Conservation (phyloP, 1,140 invertebrate species). For the Sycobia sp. region DNA sequence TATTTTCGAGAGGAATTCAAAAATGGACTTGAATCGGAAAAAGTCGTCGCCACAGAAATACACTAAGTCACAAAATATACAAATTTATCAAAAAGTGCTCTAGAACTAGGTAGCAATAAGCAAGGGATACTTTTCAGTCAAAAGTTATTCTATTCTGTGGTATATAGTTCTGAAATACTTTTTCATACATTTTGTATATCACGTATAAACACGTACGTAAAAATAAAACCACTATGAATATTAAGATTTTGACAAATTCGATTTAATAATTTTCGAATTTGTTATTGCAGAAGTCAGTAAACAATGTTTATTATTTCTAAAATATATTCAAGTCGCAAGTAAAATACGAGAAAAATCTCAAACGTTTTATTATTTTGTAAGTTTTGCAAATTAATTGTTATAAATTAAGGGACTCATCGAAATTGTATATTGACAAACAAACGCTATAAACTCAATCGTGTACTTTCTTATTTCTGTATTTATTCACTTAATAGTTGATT, state of each 20-base stretch:
- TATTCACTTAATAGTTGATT: constrained; percentile 33
- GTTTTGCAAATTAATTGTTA: constrained; percentile 29
- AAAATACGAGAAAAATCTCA: constrained; percentile 17
- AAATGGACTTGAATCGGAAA: constrained; percentile 27
- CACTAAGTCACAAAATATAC: constrained; percentile 26
- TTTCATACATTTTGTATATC: no score
- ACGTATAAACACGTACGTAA: constrained; percentile 26
- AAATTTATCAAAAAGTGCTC: no score
- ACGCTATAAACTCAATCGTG: constrained; percentile 12
- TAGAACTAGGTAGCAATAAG: no score
- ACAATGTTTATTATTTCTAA: constrained; percentile 31
- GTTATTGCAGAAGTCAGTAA: constrained; percentile 19
- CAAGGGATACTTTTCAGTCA: no score
- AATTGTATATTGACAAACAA: constrained; percentile 25
- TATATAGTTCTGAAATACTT: no score
- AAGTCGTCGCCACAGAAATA: constrained; percentile 29
- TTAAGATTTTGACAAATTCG: constrained; percentile 36
- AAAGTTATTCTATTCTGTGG: no score
- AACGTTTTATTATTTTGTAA: constrained; percentile 30
- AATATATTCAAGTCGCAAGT: constrained; percentile 24
- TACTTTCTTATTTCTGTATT: constrained; percentile 26
- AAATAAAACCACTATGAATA: constrained; percentile 20
- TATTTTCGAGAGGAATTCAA: constrained; percentile 55
- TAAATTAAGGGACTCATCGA: constrained; percentile 12
- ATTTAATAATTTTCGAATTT: constrained; percentile 39